These are phyloP conservation scores for Taphrorychus bicolor DNA, from an alignment of 2,888 invertebrate species.

Conservation along the genomic window DNA sequence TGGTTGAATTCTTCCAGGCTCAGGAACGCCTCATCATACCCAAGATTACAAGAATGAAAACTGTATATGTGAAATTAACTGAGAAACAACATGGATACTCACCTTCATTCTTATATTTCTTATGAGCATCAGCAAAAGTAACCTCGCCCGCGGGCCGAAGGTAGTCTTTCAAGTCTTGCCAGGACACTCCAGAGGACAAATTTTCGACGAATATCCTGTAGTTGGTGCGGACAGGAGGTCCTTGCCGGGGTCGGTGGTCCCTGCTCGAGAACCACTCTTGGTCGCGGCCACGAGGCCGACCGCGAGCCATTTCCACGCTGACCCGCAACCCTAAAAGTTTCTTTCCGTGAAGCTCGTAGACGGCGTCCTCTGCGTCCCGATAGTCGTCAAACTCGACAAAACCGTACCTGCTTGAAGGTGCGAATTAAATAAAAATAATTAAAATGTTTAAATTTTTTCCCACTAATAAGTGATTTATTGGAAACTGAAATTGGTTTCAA, in stretches of 20 bases:
- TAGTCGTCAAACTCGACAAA: slow-evolving; percentile 94
- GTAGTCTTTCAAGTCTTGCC: slow-evolving; percentile 98
- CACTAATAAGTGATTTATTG: too few relatives aligned
- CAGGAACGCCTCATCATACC: too few relatives aligned
- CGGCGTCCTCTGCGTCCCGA: slow-evolving; percentile 95
- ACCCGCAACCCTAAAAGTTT: slow-evolving; percentile 87
- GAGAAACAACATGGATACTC: neutral
- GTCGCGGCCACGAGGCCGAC: slow-evolving; percentile 68
- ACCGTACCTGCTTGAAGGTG: slow-evolving; percentile 61
- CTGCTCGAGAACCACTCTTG: slow-evolving; percentile 45
- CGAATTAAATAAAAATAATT: neutral
- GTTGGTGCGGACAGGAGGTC: slow-evolving; percentile 86
- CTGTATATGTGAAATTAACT: too few relatives aligned
- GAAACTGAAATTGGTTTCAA: too few relatives aligned
- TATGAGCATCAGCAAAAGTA: slow-evolving; percentile 95
- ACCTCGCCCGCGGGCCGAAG: slow-evolving; percentile 98
- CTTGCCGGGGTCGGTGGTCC: slow-evolving; percentile 36
- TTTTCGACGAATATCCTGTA: slow-evolving; percentile 95
- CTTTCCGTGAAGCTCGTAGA: slow-evolving; percentile 94
- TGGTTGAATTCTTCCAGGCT: too few relatives aligned
- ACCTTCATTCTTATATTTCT: slow-evolving; percentile 88
- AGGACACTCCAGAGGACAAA: slow-evolving; percentile 93
- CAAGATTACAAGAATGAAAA: too few relatives aligned
- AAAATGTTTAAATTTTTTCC: too few relatives aligned
- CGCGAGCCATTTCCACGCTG: slow-evolving; percentile 68